These are phyloP conservation scores for Cyaniris semiargus DNA, from an alignment of 2,888 invertebrate genomes.

Conservation along the genomic window DNA sequence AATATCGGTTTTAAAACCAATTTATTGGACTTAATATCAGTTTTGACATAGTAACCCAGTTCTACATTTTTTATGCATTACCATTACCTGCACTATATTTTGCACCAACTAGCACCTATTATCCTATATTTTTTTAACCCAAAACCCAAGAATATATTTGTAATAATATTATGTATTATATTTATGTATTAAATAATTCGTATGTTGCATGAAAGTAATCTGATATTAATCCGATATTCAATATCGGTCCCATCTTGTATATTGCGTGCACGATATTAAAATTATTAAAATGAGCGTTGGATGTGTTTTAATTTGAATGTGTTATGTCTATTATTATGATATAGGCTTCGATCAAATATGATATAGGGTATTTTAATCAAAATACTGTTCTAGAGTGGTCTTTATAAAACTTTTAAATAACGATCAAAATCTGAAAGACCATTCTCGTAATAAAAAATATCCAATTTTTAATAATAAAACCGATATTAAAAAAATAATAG, in stretches of 20 bases:
- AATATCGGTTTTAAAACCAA: no score
- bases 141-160: background rate
- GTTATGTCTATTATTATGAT: background rate
- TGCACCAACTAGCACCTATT: background rate
- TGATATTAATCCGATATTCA: constrained; percentile 7
- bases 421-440: background rate
- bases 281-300: background rate
- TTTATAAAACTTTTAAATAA: no score
- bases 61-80: no score
- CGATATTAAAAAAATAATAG: background rate
- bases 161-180: background rate
- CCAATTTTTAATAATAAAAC: background rate
- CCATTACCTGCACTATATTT: background rate
- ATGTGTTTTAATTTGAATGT: background rate
- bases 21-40: no score
- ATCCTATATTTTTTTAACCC: background rate
- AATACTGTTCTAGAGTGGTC: no score
- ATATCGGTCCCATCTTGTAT: constrained; percentile 1
- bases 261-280: constrained; percentile 6
- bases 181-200: background rate
- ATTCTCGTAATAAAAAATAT: background rate
- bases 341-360: no score
- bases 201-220: background rate
- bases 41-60: no score
- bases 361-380: no score